A percentile compares a stretch with the other conserved stretches of the same genome.
phyloP scores from a whole-genome alignment of 1,140 invertebrate species.

The Drosophila subpulchrella region DNA sequence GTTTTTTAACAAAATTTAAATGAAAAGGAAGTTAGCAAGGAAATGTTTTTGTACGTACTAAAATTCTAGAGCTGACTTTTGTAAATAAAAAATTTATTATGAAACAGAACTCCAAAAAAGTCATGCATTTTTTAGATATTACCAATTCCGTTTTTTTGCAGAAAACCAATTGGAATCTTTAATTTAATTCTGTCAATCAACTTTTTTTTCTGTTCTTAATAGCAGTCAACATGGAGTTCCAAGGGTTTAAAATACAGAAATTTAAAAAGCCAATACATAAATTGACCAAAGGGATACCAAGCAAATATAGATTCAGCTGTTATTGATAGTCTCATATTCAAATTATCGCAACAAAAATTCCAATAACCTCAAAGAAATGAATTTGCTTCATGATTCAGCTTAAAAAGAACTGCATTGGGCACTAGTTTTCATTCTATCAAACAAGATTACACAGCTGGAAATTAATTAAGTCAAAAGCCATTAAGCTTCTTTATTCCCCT shows the following conservation, averaged over 20 bases:
- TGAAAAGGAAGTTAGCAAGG: too few relatives aligned
- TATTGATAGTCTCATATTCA: neutral
- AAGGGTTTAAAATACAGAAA: neutral
- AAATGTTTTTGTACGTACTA: too few relatives aligned
- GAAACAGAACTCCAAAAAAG: neutral
- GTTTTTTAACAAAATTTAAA: too few relatives aligned
- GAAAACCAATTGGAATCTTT: neutral
- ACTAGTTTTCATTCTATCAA: too few relatives aligned
- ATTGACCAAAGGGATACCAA: neutral
- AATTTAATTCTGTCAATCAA: conserved; percentile 3
- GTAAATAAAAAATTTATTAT: too few relatives aligned
- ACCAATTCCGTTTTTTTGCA: neutral
- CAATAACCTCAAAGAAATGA: neutral
- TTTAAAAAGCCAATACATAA: conserved; percentile 1
- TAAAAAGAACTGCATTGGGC: neutral
- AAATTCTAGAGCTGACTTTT: too few relatives aligned
- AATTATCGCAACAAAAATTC: neutral
- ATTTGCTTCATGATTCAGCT: neutral
- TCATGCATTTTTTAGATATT: neutral
- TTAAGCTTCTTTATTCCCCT: neutral
- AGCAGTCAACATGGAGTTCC: neutral
- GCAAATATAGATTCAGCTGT: too few relatives aligned
- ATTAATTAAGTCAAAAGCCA: conserved; percentile 46
- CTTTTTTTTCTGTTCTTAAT: neutral
- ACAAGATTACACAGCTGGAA: neutral